Evolutionary conservation across 2,888 invertebrate genomes (phyloP).

Genomic region (Amphipoea lucens): DNA sequence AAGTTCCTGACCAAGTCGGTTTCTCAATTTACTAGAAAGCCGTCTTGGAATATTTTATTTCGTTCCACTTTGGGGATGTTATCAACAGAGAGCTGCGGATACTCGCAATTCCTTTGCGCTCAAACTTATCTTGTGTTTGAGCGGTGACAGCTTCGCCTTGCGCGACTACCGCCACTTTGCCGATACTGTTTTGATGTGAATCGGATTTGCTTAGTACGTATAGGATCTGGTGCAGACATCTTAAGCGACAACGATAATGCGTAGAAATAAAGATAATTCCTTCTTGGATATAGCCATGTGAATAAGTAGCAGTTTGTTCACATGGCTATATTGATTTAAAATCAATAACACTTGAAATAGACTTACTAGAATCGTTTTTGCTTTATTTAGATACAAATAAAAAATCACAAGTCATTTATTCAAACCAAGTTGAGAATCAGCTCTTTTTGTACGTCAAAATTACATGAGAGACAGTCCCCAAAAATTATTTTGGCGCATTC

Average conservation of each 20-base stretch:
- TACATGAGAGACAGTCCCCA: background rate
- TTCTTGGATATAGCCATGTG: background rate
- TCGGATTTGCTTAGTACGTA: conserved; percentile 19
- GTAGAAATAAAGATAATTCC: background rate
- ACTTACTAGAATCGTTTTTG: background rate
- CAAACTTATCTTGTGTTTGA: conserved; percentile 47
- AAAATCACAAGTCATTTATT: background rate
- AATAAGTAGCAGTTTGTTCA: background rate
- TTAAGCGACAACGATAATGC: conserved; percentile 4
- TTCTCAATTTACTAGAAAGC: conserved; percentile 68
- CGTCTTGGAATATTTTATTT: conserved; percentile 66
- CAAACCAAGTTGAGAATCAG: background rate
- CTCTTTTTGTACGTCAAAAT: background rate
- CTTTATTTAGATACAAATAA: background rate
- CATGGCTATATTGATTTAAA: background rate
- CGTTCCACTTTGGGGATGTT: conserved; percentile 57
- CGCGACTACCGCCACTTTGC: conserved; percentile 31
- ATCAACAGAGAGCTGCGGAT: conserved; percentile 56
- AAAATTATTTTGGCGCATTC: background rate
- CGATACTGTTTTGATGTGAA: conserved; percentile 44
- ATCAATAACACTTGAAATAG: too few relatives aligned
- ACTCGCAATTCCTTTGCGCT: conserved; percentile 56
- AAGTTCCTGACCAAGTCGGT: conserved; percentile 45
- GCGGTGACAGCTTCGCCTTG: conserved; percentile 36
- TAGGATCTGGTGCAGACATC: background rate